phyloP scores from a whole-genome alignment of 2,113 vertebrate genomes.

The Silurus meridionalis region DNA sequence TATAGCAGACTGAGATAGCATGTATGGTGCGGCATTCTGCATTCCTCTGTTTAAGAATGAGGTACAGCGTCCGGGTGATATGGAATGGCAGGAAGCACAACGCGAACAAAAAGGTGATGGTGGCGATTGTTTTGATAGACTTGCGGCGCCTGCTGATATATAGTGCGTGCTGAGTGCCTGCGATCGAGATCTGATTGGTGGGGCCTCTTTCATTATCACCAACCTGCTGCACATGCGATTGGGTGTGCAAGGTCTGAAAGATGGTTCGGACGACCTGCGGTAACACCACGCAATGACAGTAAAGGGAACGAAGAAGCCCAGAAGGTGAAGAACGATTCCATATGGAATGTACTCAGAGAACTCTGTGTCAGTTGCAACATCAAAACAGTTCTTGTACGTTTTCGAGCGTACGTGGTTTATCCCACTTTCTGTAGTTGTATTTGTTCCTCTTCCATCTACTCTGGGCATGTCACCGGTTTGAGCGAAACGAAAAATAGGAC shows the following conservation, averaged over 20 bases:
- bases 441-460: constrained; percentile 26
- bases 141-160: constrained; percentile 73
- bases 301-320: constrained; percentile 79
- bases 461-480: constrained; percentile 66
- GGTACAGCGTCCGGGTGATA: constrained; percentile 76
- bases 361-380: constrained; percentile 76
- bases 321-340: constrained; percentile 74
- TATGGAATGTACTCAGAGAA: constrained; percentile 79
- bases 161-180: constrained; percentile 51
- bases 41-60: constrained; percentile 71
- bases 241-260: constrained; percentile 69
- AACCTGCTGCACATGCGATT: constrained; percentile 55
- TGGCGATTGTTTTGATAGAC: constrained; percentile 78
- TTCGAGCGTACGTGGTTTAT: constrained; percentile 14
- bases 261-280: constrained; percentile 76
- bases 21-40: constrained; percentile 70
- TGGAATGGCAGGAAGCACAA: constrained; percentile 81
- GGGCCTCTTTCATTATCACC: constrained; percentile 55
- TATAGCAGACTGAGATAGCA: constrained; percentile 79
- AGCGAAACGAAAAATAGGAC: constrained; percentile 79
- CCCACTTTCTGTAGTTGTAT: constrained; percentile 38
- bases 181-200: constrained; percentile 43
- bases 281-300: constrained; percentile 79
- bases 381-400: constrained; percentile 75
- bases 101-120: constrained; percentile 77